phyloP scores from a whole-genome alignment of 2,113 vertebrate species.

The Larimichthys polyactis region DNA sequence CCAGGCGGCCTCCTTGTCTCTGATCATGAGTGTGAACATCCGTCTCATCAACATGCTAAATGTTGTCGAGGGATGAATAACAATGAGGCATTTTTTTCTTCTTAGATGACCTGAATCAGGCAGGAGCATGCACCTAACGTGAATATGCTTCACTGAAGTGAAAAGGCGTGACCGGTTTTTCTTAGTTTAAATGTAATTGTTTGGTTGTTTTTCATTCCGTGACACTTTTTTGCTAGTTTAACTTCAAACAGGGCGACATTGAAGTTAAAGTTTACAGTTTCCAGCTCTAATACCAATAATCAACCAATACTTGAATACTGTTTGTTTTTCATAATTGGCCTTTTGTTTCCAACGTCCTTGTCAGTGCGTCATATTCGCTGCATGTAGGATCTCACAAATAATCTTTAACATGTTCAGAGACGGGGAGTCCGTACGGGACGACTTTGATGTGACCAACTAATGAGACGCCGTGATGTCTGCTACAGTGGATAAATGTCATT shows the following conservation, averaged over 20 bases:
- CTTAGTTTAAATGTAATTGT: background rate
- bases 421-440: constrained; percentile 34
- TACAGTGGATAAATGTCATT: constrained; percentile 34
- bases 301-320: background rate
- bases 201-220: constrained; percentile 5
- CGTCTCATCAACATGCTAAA: constrained; percentile 1
- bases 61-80: constrained; percentile 8
- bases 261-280: background rate
- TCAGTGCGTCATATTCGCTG: background rate
- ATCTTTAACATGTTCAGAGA: constrained; percentile 28
- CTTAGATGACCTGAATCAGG: background rate
- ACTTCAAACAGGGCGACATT: background rate
- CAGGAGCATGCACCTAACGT: background rate
- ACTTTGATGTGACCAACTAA: constrained; percentile 67
- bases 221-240: background rate
- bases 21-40: constrained; percentile 10
- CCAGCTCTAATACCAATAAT: no score
- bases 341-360: background rate
- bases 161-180: background rate
- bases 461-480: constrained; percentile 62
- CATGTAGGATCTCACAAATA: background rate
- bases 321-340: background rate
- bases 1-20: constrained; percentile 52
- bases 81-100: background rate
- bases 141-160: background rate